These are phyloP conservation scores for Hoplostethus mediterraneus DNA, from an alignment of 2,797 vertebrate genomes.

Conservation along the genomic window DNA sequence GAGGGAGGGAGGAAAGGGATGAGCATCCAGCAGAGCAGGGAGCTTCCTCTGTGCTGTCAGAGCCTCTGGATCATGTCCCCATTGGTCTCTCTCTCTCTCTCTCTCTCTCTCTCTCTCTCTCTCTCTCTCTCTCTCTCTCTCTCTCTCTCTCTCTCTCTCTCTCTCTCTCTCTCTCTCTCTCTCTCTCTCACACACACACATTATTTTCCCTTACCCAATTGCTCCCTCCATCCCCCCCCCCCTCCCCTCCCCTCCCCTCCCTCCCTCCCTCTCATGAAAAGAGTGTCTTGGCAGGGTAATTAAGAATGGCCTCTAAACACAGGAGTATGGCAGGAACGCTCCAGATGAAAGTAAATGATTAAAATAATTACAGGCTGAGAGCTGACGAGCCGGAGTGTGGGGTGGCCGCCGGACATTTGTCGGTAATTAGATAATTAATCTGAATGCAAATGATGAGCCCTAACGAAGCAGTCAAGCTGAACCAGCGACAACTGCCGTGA, in stretches of 20 bases:
- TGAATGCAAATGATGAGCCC: slow-evolving; percentile 99
- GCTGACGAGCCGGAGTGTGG: slow-evolving; percentile 98
- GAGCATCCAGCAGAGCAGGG: slow-evolving; percentile 79
- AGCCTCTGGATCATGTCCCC: slow-evolving; percentile 83
- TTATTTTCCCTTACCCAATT: slow-evolving; percentile 56
- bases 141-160: slow-evolving; percentile 53
- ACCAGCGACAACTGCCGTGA: slow-evolving; percentile 93
- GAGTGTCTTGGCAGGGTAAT: slow-evolving; percentile 95
- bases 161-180: slow-evolving; percentile 53
- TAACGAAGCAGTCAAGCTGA: slow-evolving; percentile 99
- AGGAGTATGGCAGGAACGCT: slow-evolving; percentile 97
- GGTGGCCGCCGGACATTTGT: slow-evolving; percentile 99
- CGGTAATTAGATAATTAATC: slow-evolving; percentile 99
- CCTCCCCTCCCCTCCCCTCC: slow-evolving; percentile 60
- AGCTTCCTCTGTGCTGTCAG: slow-evolving; percentile 84
- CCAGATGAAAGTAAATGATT: slow-evolving; percentile 99
- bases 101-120: slow-evolving; percentile 34
- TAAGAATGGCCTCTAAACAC: slow-evolving; percentile 99
- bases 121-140: slow-evolving; percentile 51
- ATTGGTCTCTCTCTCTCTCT: slow-evolving; percentile 66
- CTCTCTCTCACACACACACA: slow-evolving; percentile 24
- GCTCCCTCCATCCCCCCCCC: slow-evolving; percentile 63
- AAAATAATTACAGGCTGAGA: slow-evolving; percentile 99
- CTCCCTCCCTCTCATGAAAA: slow-evolving; percentile 76
- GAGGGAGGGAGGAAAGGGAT: too few relatives aligned